Evolutionary conservation across 2,113 vertebrate species (phyloP).

Genomic region (Nannobrachium achirus): DNA sequence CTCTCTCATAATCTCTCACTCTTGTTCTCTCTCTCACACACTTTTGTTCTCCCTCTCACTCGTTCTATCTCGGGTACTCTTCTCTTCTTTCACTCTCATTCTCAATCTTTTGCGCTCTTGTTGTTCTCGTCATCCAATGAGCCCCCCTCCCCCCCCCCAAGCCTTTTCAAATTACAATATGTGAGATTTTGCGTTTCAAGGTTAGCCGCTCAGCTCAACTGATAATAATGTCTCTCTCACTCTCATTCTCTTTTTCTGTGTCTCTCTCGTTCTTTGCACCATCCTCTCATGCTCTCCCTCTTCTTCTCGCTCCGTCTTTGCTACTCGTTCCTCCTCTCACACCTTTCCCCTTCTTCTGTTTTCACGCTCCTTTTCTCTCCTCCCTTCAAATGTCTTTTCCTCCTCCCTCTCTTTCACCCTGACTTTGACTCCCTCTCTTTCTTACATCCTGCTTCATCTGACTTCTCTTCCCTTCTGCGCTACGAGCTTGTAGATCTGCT

Average conservation of each 20-base stretch:
- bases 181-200: slow-evolving; percentile 4
- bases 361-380: neutral
- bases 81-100: slow-evolving; percentile 2
- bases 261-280: neutral
- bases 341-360: neutral
- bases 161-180: no score
- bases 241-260: slow-evolving; percentile 6
- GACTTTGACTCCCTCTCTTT: neutral
- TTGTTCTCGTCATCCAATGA: neutral
- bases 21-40: no score
- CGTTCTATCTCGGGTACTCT: neutral
- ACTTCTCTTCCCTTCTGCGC: no score
- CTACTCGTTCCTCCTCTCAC: neutral
- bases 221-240: slow-evolving; percentile 16
- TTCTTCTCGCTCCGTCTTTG: neutral
- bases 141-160: neutral
- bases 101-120: no score
- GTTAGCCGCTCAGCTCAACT: neutral
- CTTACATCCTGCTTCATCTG: no score
- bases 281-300: neutral
- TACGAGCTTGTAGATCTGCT: no score
- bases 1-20: neutral
- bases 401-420: no score
- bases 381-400: neutral
- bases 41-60: neutral